Evolutionary conservation across 2,797 vertebrate genomes (phyloP).

Genomic region (Peromyscus attwateri): DNA sequence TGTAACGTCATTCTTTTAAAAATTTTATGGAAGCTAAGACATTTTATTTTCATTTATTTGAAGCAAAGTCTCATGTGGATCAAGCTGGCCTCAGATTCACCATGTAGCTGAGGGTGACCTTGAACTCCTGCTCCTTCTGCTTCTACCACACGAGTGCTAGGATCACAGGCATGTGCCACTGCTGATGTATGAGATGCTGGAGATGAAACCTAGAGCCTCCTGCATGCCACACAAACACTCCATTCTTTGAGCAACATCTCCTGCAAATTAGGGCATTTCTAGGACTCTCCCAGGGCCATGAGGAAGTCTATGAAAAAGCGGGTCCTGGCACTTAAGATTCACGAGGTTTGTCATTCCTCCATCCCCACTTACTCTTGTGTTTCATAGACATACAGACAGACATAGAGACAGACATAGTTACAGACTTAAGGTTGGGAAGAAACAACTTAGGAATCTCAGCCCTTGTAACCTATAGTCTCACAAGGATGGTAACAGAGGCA

Average conservation of each 20-base stretch:
- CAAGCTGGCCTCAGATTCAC: not conserved
- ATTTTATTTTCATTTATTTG: not conserved
- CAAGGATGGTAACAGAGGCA: not conserved
- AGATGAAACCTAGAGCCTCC: not conserved
- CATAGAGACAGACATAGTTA: not conserved
- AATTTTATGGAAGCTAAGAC: not conserved
- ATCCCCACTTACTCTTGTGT: not conserved
- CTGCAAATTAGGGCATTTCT: not conserved
- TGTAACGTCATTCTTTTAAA: not conserved
- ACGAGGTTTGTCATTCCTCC: not conserved
- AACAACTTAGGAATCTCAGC: not conserved
- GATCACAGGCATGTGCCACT: not conserved
- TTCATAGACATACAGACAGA: not conserved
- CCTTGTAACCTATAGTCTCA: not conserved
- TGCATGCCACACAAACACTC: too few relatives aligned
- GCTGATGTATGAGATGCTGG: not conserved
- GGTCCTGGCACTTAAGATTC: not conserved
- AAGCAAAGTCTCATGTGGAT: not conserved
- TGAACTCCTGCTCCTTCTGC: not conserved
- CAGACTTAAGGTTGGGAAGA: not conserved
- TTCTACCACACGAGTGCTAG: not conserved
- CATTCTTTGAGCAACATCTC: not conserved
- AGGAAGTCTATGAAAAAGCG: not conserved
- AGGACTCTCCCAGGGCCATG: not conserved
- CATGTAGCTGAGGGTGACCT: not conserved